A percentile compares a stretch with the other conserved stretches of the same genome.
Evolutionary conservation across 2,113 vertebrate species (phyloP).

Genomic region (Coregonus clupeaformis): DNA sequence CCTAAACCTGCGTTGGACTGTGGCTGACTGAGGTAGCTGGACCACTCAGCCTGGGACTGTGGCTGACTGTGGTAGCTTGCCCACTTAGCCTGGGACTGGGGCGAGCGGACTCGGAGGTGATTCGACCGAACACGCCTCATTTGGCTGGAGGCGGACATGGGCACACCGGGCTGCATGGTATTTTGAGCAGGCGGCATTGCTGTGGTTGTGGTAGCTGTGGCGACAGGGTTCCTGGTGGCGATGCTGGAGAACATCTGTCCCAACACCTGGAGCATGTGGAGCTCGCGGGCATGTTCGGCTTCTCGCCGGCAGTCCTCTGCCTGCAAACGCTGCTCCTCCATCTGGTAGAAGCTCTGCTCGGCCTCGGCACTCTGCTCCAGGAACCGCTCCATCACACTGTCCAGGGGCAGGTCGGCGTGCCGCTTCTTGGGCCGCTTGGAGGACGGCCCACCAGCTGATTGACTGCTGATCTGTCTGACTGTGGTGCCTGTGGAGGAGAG

Average conservation of each 20-base stretch:
- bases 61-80: constrained; percentile 61
- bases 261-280: constrained; percentile 90
- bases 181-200: constrained; percentile 57
- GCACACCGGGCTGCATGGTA: constrained; percentile 22
- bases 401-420: constrained; percentile 78
- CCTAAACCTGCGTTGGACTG: constrained; percentile 76
- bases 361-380: constrained; percentile 86
- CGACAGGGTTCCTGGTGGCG: constrained; percentile 66
- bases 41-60: constrained; percentile 50
- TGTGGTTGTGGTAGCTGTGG: constrained; percentile 53
- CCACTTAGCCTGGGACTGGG: constrained; percentile 49
- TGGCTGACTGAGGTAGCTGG: constrained; percentile 61
- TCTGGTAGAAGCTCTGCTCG: constrained; percentile 83
- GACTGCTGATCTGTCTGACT: constrained; percentile 65
- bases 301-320: constrained; percentile 84
- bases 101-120: constrained; percentile 32
- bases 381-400: constrained; percentile 89
- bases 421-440: constrained; percentile 79
- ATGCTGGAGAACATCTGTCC: constrained; percentile 87
- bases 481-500: constrained; percentile 45
- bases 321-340: constrained; percentile 85
- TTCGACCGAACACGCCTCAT: constrained; percentile 29
- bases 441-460: constrained; percentile 52
- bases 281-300: constrained; percentile 82
- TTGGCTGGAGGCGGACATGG: constrained; percentile 18